Evolutionary conservation across 2,888 invertebrate genomes (phyloP).

Genomic region (Oscheius sp.): DNA sequence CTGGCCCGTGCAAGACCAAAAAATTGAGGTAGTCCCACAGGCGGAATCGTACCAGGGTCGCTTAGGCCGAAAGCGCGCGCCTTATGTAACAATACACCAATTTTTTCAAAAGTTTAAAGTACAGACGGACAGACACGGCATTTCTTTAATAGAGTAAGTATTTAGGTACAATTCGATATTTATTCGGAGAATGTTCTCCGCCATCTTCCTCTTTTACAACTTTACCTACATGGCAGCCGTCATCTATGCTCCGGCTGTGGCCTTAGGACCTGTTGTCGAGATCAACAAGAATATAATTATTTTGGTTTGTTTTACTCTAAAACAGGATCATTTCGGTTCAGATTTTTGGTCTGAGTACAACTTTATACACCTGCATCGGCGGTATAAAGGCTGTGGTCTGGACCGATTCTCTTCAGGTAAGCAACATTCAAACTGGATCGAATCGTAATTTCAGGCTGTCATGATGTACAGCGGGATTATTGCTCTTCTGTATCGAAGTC

Average conservation of each 20-base stretch:
- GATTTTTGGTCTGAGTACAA: slow-evolving; percentile 63
- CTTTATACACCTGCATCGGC: slow-evolving; percentile 63
- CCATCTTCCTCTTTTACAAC: slow-evolving; percentile 58
- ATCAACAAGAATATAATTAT: slow-evolving; percentile 59
- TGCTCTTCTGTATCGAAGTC: slow-evolving; percentile 56
- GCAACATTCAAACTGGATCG: neutral
- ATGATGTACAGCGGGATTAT: slow-evolving; percentile 66
- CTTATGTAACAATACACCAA: too few species aligned
- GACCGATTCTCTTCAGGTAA: slow-evolving; percentile 59
- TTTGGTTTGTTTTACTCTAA: slow-evolving; percentile 37
- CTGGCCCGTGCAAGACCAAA: too few species aligned
- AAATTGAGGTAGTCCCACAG: too few species aligned
- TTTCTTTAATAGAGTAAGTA: neutral
- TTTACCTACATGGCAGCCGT: slow-evolving; percentile 63
- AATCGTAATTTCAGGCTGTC: slow-evolving; percentile 44
- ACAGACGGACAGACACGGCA: too few species aligned
- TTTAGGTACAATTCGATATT: slow-evolving; percentile 59
- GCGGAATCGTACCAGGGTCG: too few species aligned
- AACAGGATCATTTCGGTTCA: slow-evolving; percentile 21
- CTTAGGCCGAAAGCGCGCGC: too few species aligned
- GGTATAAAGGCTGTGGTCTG: slow-evolving; percentile 66
- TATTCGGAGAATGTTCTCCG: slow-evolving; percentile 59
- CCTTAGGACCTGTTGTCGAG: slow-evolving; percentile 56
- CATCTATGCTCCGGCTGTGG: slow-evolving; percentile 67
- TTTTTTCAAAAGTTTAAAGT: too few species aligned